Evolutionary conservation across 2,797 vertebrate species (phyloP), one percentile per base, ranked within the genome.

Genomic region (Iguana delicatissima): DNA sequence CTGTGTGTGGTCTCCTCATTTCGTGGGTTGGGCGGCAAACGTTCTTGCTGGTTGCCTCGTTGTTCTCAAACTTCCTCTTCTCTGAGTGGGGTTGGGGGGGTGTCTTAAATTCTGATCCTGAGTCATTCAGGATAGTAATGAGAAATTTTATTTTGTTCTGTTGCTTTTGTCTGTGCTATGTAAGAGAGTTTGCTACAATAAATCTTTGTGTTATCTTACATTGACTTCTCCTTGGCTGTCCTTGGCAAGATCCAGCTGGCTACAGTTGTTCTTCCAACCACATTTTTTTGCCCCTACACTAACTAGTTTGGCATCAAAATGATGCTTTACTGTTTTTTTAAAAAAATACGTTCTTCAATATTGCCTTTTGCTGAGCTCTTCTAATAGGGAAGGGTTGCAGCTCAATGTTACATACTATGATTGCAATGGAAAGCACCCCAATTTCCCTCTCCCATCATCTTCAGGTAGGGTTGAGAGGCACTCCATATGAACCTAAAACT

Each of bases 131-230:
- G 14, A 10, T 1, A 5, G 2, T 16, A 20, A 84, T 16, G 8
- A 69, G 16, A 14, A 7, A 69, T 57, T 89, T 81, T 1, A 32
- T 94, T 89, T 90, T 64, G 82, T 89, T 93, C 1, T 0, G 79
- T 9, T 38, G 55, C 8, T 0, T 42, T 4, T 10, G 24, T 79
- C 93, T 84, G 13, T 42, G 22, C 2, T 46, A 46, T 46, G 13
- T 29, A 7, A 67, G 26, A 8, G 32, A 57, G 67, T 64, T 74
- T 92, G 90, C 57, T 90, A 83, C 77, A 87, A 89, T 93, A 94
- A 90, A 92, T 85, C 74, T 86, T 90, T 67, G 84, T 38, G 14
- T 88, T 80, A 72, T 88, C 57, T 92, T 84, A 79, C 89, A 59
- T 57, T 16, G 32, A 0, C 74, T 84, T 92, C 89, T 96, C 77